phyloP scores from a whole-genome alignment of 2,797 vertebrate species.

The Xerus rutilus region DNA sequence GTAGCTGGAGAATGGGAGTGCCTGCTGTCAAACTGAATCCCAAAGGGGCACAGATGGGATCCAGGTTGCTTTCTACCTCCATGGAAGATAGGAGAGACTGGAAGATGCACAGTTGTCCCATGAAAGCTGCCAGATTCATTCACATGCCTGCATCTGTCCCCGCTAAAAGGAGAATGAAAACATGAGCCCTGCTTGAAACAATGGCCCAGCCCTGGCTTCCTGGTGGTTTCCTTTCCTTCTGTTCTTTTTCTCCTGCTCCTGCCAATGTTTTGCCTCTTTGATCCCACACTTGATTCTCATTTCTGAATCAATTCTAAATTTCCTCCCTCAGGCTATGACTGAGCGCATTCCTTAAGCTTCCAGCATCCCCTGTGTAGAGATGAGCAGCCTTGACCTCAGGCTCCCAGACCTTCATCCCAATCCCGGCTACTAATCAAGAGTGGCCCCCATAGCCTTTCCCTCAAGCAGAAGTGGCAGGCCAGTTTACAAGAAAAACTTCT shows the following conservation, averaged over 20 bases:
- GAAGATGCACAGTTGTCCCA: fast-evolving
- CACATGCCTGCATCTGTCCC: too few relatives aligned
- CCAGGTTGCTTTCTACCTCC: not conserved
- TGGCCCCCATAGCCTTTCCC: not conserved
- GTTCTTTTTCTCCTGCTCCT: not conserved
- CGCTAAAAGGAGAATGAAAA: not conserved
- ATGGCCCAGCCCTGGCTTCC: not conserved
- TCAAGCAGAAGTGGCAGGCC: not conserved
- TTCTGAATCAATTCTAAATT: not conserved
- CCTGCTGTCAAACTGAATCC: not conserved
- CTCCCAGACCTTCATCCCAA: not conserved
- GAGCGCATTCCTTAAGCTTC: not conserved
- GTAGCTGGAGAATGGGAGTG: fast-evolving
- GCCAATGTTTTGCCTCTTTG: not conserved
- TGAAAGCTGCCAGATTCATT: not conserved
- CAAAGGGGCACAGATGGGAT: too few relatives aligned
- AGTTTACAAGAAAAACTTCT: constrained; percentile 31
- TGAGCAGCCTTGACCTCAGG: not conserved
- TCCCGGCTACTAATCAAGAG: not conserved
- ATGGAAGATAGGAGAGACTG: not conserved
- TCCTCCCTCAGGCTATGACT: not conserved
- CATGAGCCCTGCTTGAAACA: not conserved
- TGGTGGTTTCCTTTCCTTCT: not conserved
- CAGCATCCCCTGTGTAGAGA: not conserved
- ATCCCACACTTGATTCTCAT: constrained; percentile 10